Percentiles rank a stretch among this genome's conserved stretches.
These are phyloP conservation scores for Chorisops tibialis DNA, from an alignment of 2,888 invertebrate genomes.

Conservation along the genomic window DNA sequence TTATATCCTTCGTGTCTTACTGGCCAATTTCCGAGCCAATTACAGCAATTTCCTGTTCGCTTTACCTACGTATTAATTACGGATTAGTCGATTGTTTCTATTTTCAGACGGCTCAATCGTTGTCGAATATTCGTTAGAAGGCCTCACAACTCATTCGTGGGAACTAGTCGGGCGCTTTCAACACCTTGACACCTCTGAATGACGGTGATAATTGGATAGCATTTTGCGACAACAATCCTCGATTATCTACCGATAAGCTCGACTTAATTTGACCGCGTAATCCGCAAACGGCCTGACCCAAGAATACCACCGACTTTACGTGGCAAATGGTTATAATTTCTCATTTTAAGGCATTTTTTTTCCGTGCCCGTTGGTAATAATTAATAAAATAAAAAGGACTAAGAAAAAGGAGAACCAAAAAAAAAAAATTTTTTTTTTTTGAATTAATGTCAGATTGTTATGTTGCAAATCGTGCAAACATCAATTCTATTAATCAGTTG, in stretches of 20 bases:
- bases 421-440: background rate
- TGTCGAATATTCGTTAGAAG: too few relatives aligned
- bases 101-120: too few relatives aligned
- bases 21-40: constrained; percentile 16
- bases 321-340: constrained; percentile 6
- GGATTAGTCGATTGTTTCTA: constrained; percentile 1
- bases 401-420: background rate
- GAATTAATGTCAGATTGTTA: background rate
- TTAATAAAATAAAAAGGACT: constrained; percentile 4
- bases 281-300: background rate
- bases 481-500: background rate
- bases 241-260: constrained; percentile 22
- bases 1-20: background rate
- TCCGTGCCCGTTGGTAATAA: constrained; percentile 16
- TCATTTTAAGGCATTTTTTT: background rate
- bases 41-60: constrained; percentile 12
- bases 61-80: constrained; percentile 5
- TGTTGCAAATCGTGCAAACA: background rate
- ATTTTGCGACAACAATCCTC: constrained; percentile 26
- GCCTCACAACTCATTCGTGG: background rate
- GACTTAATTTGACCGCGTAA: constrained; percentile 9
- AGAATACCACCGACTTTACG: background rate
- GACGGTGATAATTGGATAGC: constrained; percentile 25
- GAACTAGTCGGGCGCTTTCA: background rate
- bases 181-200: constrained; percentile 26